A percentile compares a stretch with the other conserved stretches of the same genome.
phyloP scores from a whole-genome alignment of 2,888 invertebrate genomes.

The Koerneria pararmatus region DNA sequence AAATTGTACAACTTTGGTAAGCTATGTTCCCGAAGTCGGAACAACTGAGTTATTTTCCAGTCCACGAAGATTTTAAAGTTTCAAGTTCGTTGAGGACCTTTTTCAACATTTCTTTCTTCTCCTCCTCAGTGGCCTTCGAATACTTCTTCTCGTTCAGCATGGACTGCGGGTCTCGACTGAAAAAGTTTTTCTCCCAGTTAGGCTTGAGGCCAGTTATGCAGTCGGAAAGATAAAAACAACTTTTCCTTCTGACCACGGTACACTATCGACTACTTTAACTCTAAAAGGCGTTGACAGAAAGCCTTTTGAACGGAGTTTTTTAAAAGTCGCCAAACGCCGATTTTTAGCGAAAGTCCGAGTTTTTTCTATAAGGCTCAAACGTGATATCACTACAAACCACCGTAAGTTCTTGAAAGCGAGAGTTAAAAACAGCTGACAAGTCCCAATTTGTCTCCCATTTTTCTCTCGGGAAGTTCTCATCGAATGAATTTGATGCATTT shows the following conservation, averaged over 20 bases:
- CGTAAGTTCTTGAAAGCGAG: background rate
- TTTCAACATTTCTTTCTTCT: conserved; percentile 40
- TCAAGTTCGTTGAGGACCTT: conserved; percentile 27
- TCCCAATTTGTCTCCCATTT: conserved; percentile 56
- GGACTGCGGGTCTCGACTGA: conserved; percentile 48
- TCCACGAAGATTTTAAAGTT: background rate
- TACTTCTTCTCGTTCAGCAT: conserved; percentile 41
- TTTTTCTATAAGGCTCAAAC: no score
- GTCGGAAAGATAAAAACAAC: no score
- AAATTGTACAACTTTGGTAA: no score
- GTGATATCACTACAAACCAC: no score
- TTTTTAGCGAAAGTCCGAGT: no score
- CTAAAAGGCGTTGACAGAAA: no score
- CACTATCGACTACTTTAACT: no score
- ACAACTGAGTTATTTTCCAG: background rate
- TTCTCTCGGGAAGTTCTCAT: conserved; percentile 38
- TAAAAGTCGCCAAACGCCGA: no score
- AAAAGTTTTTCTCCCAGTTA: no score
- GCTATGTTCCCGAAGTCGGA: background rate
- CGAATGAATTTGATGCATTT: conserved; percentile 27
- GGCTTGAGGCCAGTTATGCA: no score
- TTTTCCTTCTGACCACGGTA: no score
- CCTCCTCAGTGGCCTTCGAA: conserved; percentile 37
- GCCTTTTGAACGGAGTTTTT: no score
- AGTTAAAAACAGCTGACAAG: conserved; percentile 32